These are phyloP conservation scores for Astreopora myriophthalma DNA, from an alignment of 64 coral and sea anemone genomes.

Conservation along the genomic window DNA sequence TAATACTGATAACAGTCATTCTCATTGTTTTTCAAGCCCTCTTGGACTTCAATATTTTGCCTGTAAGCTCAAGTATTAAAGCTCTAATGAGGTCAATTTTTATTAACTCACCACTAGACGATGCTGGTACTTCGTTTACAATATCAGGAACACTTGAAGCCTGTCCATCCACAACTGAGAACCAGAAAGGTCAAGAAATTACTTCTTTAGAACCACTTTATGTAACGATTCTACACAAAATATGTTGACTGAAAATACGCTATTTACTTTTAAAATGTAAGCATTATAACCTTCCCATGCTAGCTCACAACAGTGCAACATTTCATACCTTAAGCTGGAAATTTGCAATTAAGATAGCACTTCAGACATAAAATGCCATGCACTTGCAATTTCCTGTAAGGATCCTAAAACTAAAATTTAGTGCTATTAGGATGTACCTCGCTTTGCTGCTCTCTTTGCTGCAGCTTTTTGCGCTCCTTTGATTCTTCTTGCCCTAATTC, in stretches of 20 bases:
- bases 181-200: conserved; percentile 28
- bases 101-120: conserved; percentile 17
- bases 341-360: conserved; percentile 13
- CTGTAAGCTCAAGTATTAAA: conserved; percentile 31
- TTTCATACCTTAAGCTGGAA: conserved; percentile 11
- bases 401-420: conserved; percentile 24
- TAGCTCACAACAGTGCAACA: conserved; percentile 7
- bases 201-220: conserved; percentile 20
- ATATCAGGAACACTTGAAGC: conserved; percentile 13
- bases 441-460: conserved; percentile 40
- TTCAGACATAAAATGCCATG: conserved; percentile 9
- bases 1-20: conserved; percentile 17
- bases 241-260: conserved; percentile 12
- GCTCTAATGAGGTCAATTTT: conserved; percentile 19
- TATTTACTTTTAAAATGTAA: conserved; percentile 19
- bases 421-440: conserved; percentile 22
- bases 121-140: conserved; percentile 35
- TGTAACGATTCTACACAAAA: conserved; percentile 3
- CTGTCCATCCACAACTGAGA: conserved; percentile 11
- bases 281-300: conserved; percentile 2
- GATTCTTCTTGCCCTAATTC: conserved; percentile 27
- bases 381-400: conserved; percentile 29
- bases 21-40: neutral
- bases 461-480: conserved; percentile 51
- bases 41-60: conserved; percentile 11